phyloP scores from a whole-genome alignment of 1,140 invertebrate species.

The Notospermus geniculatus region DNA sequence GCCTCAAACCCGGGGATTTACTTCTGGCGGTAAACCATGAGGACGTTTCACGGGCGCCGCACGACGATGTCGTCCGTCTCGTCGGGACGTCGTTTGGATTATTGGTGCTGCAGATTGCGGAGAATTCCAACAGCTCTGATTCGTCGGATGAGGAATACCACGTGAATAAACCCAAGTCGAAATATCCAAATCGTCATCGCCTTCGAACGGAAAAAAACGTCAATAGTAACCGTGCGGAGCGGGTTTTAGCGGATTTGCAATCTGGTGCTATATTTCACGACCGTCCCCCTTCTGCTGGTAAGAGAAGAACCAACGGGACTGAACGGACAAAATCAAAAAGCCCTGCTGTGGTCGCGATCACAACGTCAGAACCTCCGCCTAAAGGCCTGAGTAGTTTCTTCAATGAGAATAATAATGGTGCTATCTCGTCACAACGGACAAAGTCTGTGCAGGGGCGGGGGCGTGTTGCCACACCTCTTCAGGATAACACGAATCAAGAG shows the following conservation, averaged over 20 bases:
- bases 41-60: conserved; percentile 82
- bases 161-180: conserved; percentile 57
- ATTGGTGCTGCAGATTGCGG: conserved; percentile 79
- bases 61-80: conserved; percentile 87
- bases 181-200: conserved; percentile 62
- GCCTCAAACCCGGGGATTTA: conserved; percentile 85
- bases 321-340: neutral
- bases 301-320: neutral
- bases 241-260: conserved; percentile 61
- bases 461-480: neutral
- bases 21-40: conserved; percentile 86
- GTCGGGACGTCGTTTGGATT: conserved; percentile 81
- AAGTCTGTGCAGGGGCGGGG: neutral
- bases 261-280: conserved; percentile 40
- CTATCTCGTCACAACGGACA: no score
- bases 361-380: no score
- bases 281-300: neutral
- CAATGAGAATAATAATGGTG: no score
- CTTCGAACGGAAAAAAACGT: neutral
- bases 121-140: conserved; percentile 73
- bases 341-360: neutral
- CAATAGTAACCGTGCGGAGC: conserved; percentile 53
- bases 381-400: no score
- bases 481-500: no score
- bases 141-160: conserved; percentile 74